phyloP scores from a whole-genome alignment of 1,140 invertebrate species.

The Drosophila dunni region DNA sequence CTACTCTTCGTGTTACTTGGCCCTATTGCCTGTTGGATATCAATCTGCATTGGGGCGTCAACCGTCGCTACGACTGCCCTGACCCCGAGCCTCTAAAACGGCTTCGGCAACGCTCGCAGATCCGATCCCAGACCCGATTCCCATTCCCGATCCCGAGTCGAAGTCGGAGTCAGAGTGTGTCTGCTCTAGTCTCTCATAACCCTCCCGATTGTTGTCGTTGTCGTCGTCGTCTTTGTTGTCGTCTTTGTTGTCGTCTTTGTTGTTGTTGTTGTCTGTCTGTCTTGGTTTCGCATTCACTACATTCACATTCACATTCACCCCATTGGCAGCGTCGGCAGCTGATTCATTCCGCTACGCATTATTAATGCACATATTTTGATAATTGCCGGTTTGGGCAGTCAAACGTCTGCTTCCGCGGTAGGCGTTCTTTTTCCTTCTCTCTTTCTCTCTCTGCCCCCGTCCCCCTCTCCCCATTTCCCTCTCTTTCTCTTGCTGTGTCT shows the following conservation, averaged over 20 bases:
- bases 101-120: too few species aligned
- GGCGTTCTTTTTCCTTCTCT: conserved; percentile 58
- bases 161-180: not conserved
- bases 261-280: conserved; percentile 28
- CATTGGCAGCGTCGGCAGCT: conserved; percentile 66
- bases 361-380: conserved; percentile 83
- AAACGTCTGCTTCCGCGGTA: conserved; percentile 80
- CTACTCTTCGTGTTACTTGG: too few species aligned
- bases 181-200: conserved; percentile 18
- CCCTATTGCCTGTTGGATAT: conserved; percentile 49
- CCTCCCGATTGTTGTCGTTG: conserved; percentile 33
- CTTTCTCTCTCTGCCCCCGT: not conserved
- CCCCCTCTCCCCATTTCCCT: too few species aligned
- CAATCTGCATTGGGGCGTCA: conserved; percentile 72
- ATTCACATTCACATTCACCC: conserved; percentile 36
- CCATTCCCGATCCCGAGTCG: too few species aligned
- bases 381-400: conserved; percentile 76
- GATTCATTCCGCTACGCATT: conserved; percentile 81
- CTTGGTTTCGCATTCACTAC: conserved; percentile 40
- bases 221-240: not conserved
- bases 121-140: too few species aligned
- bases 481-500: too few species aligned
- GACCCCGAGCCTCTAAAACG: conserved; percentile 19
- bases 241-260: conserved; percentile 16
- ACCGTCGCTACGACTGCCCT: conserved; percentile 54